These are phyloP conservation scores for Pseudopipra pipra DNA, from an alignment of 2,113 vertebrate genomes.

Conservation along the genomic window DNA sequence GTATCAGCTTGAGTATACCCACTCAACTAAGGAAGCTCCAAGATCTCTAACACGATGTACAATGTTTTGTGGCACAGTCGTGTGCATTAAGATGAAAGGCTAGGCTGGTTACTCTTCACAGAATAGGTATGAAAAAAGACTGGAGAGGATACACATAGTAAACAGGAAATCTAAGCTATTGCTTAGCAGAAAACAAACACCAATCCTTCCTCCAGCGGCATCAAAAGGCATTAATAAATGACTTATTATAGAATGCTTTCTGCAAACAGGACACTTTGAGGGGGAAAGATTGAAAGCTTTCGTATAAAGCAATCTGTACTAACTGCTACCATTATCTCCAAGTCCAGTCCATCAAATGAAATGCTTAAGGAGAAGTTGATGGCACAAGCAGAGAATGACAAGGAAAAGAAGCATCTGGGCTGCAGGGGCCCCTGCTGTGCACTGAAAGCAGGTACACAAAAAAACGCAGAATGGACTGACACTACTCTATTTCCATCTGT, in stretches of 20 bases:
- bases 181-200: neutral
- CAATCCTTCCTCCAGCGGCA: neutral
- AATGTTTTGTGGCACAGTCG: neutral
- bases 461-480: neutral
- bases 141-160: neutral
- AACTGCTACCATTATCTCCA: neutral
- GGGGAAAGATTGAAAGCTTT: neutral
- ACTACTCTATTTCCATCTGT: neutral
- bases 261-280: neutral
- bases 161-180: neutral
- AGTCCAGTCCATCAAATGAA: neutral
- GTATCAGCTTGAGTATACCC: neutral
- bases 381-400: neutral
- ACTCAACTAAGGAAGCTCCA: neutral
- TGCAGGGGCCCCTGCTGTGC: neutral
- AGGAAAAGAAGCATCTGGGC: neutral
- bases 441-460: neutral
- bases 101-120: neutral
- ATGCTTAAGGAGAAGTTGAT: neutral
- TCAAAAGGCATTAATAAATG: neutral
- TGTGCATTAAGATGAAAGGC: neutral
- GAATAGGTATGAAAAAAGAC: neutral
- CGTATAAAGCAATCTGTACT: neutral
- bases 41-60: neutral
- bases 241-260: neutral